Conservation (phyloP, 2,113 vertebrate genomes). For the Crotalus viridis region DNA sequence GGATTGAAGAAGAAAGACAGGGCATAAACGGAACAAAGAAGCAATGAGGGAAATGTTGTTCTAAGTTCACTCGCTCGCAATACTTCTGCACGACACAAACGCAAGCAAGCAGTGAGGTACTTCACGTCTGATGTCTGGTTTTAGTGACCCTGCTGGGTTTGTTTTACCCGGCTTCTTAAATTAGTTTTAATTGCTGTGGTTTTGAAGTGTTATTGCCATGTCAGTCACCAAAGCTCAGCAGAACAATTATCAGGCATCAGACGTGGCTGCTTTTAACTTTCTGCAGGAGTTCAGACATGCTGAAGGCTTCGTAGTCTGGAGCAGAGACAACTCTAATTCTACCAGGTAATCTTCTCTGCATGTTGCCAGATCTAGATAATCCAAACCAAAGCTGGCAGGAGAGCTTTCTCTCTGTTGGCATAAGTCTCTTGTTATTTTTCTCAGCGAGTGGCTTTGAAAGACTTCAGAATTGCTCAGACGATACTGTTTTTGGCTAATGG, state of each 20-base stretch:
- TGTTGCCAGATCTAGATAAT: neutral
- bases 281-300: neutral
- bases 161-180: neutral
- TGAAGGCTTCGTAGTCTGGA: too few relatives aligned
- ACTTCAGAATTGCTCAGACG: neutral
- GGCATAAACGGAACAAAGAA: neutral
- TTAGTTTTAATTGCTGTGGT: neutral
- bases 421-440: neutral
- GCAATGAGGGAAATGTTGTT: neutral
- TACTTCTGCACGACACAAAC: neutral
- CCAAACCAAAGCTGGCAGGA: neutral
- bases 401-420: neutral
- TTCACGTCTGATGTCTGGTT: neutral
- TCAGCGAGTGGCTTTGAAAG: neutral
- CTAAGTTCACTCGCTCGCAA: neutral
- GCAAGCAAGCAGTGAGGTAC: neutral
- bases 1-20: neutral
- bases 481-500: neutral
- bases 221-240: neutral
- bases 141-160: neutral
- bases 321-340: neutral
- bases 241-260: neutral
- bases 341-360: neutral
- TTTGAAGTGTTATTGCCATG: neutral
- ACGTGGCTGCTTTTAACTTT: neutral